phyloP scores from a whole-genome alignment of 2,113 vertebrate genomes.

The Mesocricetus auratus region DNA sequence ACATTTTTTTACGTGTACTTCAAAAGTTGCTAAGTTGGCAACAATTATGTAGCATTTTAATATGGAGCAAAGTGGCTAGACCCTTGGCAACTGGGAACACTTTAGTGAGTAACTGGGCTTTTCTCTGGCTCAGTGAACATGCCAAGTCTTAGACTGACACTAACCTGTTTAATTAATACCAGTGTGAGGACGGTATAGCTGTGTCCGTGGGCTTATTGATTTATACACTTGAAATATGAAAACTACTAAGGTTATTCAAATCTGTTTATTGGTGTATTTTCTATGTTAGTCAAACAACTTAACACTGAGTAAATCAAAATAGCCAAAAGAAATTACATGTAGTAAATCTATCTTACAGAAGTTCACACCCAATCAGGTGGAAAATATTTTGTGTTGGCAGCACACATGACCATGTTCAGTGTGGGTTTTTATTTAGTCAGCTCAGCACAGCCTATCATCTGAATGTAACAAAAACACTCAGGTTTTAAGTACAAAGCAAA shows the following conservation, averaged over 20 bases:
- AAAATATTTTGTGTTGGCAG: background rate
- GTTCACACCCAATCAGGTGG: background rate
- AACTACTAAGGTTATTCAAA: background rate
- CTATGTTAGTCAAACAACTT: background rate
- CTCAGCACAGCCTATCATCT: too few species aligned
- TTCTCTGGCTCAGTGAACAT: background rate
- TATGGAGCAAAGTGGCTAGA: background rate
- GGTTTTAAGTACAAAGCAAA: background rate
- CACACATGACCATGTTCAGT: background rate
- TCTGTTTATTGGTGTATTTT: background rate
- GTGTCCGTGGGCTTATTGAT: background rate
- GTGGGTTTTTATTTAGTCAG: accelerated
- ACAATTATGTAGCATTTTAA: background rate
- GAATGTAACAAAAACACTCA: background rate
- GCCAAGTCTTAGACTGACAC: background rate
- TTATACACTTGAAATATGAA: background rate
- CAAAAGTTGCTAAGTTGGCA: background rate
- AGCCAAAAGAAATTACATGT: background rate
- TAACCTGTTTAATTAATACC: background rate
- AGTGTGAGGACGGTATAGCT: background rate
- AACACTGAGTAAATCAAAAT: background rate
- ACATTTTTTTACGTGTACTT: background rate
- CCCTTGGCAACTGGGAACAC: background rate
- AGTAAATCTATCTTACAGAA: background rate
- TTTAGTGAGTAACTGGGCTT: too few species aligned